Evolutionary conservation across 2,888 invertebrate species (phyloP).

Genomic region (Noctuana brunneofusca): DNA sequence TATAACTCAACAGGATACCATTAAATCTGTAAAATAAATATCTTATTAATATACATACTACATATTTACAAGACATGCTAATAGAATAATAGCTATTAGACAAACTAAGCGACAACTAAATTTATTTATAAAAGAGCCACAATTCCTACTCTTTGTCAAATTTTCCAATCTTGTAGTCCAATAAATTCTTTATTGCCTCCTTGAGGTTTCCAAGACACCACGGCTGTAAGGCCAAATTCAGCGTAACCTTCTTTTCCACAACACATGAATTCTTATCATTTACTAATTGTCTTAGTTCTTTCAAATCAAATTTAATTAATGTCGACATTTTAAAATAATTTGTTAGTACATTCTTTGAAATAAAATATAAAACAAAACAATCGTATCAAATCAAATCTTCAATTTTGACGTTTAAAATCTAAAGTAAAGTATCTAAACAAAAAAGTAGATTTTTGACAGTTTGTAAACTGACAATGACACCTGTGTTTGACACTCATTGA

Average conservation of each 20-base stretch:
- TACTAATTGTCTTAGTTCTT: constrained; percentile 79
- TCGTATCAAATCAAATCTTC: too few species aligned
- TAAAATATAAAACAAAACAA: too few species aligned
- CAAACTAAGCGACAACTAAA: not conserved
- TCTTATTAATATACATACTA: not conserved
- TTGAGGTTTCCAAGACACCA: constrained; percentile 84
- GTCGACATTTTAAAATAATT: constrained; percentile 59
- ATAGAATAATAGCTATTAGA: too few species aligned
- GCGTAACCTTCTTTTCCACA: constrained; percentile 76
- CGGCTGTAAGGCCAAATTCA: constrained; percentile 84
- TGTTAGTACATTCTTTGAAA: too few species aligned
- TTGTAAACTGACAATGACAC: too few species aligned
- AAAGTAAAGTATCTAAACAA: too few species aligned
- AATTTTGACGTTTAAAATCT: too few species aligned
- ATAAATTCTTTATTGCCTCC: constrained; percentile 82
- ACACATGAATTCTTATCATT: constrained; percentile 83
- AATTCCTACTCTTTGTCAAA: constrained; percentile 84
- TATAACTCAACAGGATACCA: constrained; percentile 86
- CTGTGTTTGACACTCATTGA: too few species aligned
- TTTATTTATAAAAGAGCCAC: not conserved
- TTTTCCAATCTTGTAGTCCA: constrained; percentile 83
- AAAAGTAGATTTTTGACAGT: too few species aligned
- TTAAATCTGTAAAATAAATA: constrained; percentile 81
- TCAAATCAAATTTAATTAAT: constrained; percentile 77
- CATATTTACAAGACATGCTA: not conserved